These are phyloP conservation scores for Petrocephalus microphthalmus DNA, from an alignment of 2,113 vertebrate genomes.

Conservation along the genomic window DNA sequence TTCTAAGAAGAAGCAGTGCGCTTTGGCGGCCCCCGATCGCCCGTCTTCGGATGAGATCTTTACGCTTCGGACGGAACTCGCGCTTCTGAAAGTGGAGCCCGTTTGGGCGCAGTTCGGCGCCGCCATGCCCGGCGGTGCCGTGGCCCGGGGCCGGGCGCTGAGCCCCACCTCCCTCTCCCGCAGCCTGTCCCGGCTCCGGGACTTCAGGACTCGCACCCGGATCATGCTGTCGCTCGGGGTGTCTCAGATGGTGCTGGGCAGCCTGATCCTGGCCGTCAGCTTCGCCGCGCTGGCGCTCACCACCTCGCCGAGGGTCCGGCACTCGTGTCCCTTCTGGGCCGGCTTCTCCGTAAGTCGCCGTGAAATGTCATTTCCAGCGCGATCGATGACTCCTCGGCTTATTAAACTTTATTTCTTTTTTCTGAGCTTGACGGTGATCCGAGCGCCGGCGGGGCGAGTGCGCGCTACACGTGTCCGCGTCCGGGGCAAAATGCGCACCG, in stretches of 20 bases:
- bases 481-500: not conserved
- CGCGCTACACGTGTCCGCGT: not conserved
- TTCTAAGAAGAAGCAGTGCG: not conserved
- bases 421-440: not conserved
- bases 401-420: no score
- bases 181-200: conserved; percentile 78
- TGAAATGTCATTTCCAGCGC: not conserved
- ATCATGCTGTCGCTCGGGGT: conserved; percentile 87
- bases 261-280: conserved; percentile 91
- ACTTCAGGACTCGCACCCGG: conserved; percentile 80
- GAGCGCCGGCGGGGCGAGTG: not conserved
- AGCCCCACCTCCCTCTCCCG: conserved; percentile 79
- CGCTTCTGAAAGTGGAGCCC: not conserved
- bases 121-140: conserved; percentile 60
- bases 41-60: not conserved
- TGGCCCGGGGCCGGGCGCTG: conserved; percentile 67
- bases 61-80: not conserved
- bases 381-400: no score
- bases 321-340: conserved; percentile 98
- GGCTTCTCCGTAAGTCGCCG: conserved; percentile 87
- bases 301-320: conserved; percentile 87
- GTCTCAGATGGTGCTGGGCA: conserved; percentile 90
- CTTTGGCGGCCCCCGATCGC: not conserved
- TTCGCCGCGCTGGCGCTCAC: conserved; percentile 93
- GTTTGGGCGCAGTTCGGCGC: not conserved